phyloP scores from a whole-genome alignment of 2,797 vertebrate species.

The Sardinella longiceps region DNA sequence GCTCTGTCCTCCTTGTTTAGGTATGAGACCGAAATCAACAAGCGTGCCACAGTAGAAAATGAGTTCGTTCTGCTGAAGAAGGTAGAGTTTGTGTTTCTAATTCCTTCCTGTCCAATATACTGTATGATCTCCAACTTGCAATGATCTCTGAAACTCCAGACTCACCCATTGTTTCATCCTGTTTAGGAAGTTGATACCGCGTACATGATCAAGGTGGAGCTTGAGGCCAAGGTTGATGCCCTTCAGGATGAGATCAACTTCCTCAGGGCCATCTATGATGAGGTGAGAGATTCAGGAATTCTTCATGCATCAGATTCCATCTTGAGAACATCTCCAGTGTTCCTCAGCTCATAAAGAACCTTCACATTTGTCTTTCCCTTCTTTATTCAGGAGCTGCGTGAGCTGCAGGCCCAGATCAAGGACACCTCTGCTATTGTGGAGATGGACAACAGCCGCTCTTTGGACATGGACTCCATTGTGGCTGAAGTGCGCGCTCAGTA shows the following conservation, averaged over 20 bases:
- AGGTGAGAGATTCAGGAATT: conserved; percentile 71
- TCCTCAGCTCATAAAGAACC: neutral
- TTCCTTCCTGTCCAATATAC: too few relatives aligned
- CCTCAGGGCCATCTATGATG: conserved; percentile 84
- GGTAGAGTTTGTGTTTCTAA: too few relatives aligned
- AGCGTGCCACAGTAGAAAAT: conserved; percentile 86
- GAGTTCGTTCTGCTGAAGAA: conserved; percentile 97
- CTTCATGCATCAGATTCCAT: neutral
- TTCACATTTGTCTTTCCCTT: neutral
- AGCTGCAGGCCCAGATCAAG: conserved; percentile 85
- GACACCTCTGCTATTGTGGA: conserved; percentile 87
- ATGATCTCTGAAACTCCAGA: neutral
- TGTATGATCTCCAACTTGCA: neutral
- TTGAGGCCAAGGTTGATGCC: conserved; percentile 84
- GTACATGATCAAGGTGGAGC: conserved; percentile 87
- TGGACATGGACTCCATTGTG: conserved; percentile 87
- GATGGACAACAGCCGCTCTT: conserved; percentile 85
- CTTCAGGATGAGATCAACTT: conserved; percentile 89
- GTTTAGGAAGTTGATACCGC: conserved; percentile 87
- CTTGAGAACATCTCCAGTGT: neutral
- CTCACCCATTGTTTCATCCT: neutral
- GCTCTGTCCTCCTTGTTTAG: conserved; percentile 60
- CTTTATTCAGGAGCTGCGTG: conserved; percentile 79
- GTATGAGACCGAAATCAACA: conserved; percentile 97
- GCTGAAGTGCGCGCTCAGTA: conserved; percentile 87